Base-by-base conservation (phyloP, 2,797 vertebrate species). In the Bradypodion pumilum region DNA sequence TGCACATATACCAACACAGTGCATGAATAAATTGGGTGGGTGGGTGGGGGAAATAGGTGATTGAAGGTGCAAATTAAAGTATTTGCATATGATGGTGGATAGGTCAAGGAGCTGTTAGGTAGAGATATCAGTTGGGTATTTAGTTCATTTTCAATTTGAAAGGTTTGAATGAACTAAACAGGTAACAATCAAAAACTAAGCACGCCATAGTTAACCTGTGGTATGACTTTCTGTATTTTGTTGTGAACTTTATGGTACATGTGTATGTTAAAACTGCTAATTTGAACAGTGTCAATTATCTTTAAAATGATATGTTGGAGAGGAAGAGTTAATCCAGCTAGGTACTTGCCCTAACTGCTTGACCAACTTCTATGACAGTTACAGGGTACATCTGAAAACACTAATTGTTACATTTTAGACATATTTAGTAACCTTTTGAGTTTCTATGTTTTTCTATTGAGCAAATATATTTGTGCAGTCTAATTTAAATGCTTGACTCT, bases 81-180 rank as follows among this genome's bases (percentile, higher is more conserved):
- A 37, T 83, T 19, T 84, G 81, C 65, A 13, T 92, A 89, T 63
- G 76, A 60, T 85, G 74, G 86, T 84, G 87, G 88, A 84, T 69
- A 69, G 85, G 37, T 72, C 86, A 83, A 91, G 42, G 62, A 84
- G 66, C 80, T 81, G 80, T 88, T 88, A 92, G 89, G 85, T 92
- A 88, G 93, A 94, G 89, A 91, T 93, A 83, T 89, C 90, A 91
- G 82, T 89, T 85, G 40, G 72, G 84, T 88, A 84, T 60, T 86
- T 52, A 76, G 70, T 32, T 89, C 89, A 84, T 44, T 90, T 91
- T 88, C 78, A 80, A 88, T 84, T 12, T 69, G 74, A 65, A 88
- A 72, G 82, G 16, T 86, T 77, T 82, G 83, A 13, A 10, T 84
- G 44, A 49, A n/a, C 84, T 46, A 78, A 46, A 79, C 63, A 0